Evolutionary conservation across 1,140 invertebrate genomes (phyloP).

Genomic region (Drosophila lowei): DNA sequence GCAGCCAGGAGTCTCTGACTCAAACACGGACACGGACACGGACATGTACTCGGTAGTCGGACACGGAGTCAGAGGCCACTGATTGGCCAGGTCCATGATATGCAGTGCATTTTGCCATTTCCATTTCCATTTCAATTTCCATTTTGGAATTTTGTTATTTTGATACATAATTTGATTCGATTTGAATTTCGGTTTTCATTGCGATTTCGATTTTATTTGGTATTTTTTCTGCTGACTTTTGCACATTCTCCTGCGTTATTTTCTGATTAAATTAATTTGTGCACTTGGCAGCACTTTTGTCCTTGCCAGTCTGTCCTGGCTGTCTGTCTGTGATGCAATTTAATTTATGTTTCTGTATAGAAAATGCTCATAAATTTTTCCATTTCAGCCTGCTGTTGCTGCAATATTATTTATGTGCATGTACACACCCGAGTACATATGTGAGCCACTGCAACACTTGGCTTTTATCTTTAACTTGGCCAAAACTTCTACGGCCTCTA

Average conservation of each 20-base stretch:
- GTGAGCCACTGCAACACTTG: slow-evolving; percentile 1
- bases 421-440: neutral
- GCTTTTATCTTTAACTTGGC: neutral
- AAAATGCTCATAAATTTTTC: slow-evolving; percentile 41
- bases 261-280: slow-evolving; percentile 68
- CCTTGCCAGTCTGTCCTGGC: slow-evolving; percentile 1
- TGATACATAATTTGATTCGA: slow-evolving; percentile 53
- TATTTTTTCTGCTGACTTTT: slow-evolving; percentile 48
- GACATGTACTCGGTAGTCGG: neutral
- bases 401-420: slow-evolving; percentile 41
- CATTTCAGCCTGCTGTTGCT: slow-evolving; percentile 19
- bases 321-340: slow-evolving; percentile 14
- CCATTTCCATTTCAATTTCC: slow-evolving; percentile 33
- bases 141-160: slow-evolving; percentile 29
- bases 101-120: slow-evolving; percentile 14
- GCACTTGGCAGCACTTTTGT: slow-evolving; percentile 47
- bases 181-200: slow-evolving; percentile 34
- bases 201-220: slow-evolving; percentile 37
- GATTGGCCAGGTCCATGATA: slow-evolving; percentile 13
- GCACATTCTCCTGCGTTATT: slow-evolving; percentile 32
- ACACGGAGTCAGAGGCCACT: slow-evolving; percentile 10
- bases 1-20: neutral
- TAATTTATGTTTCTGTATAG: slow-evolving; percentile 58
- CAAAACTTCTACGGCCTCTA: neutral
- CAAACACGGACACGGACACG: slow-evolving; percentile 1